Conservation (phyloP, 2,113 vertebrate species). For the Hippocampus zosterae region DNA sequence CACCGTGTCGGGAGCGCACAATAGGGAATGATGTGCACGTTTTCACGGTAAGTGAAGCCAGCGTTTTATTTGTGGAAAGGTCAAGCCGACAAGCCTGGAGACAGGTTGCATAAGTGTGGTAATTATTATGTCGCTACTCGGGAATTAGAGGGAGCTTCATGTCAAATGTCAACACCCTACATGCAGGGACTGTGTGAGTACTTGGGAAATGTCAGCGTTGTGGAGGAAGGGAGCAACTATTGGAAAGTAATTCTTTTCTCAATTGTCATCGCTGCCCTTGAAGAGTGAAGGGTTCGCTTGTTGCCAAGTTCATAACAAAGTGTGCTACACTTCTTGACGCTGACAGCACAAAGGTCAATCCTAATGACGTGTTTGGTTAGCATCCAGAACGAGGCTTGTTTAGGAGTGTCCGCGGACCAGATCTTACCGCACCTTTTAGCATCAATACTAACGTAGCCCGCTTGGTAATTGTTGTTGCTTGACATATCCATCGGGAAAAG, state of each 20-base stretch:
- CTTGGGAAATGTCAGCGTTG: slow-evolving; percentile 47
- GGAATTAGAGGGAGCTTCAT: slow-evolving; percentile 46
- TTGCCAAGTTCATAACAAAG: not conserved
- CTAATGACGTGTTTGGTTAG: not conserved
- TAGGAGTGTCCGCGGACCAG: not conserved
- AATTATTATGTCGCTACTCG: slow-evolving; percentile 60
- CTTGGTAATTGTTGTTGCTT: not conserved
- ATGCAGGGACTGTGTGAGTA: slow-evolving; percentile 21
- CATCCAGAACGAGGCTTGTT: not conserved
- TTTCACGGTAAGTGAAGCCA: slow-evolving; percentile 50
- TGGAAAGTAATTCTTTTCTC: slow-evolving; percentile 7
- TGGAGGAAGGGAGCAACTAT: not conserved
- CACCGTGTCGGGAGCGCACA: slow-evolving; percentile 17
- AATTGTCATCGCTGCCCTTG: not conserved
- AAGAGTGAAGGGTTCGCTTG: slow-evolving; percentile 6
- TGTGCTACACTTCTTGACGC: not conserved
- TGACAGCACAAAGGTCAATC: slow-evolving; percentile 1
- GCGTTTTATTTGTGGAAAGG: slow-evolving; percentile 58
- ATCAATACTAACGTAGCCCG: not conserved
- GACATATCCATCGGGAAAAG: not conserved
- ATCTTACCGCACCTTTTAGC: not conserved
- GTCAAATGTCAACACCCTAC: slow-evolving; percentile 51
- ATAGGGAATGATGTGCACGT: slow-evolving; percentile 46
- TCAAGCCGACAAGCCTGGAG: slow-evolving; percentile 45
- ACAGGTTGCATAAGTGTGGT: slow-evolving; percentile 52